A percentile compares a stretch with the other conserved stretches of the same genome.
These are phyloP conservation scores for Holacanthella duospinosa DNA, from an alignment of 2,888 invertebrate genomes.

Conservation along the genomic window DNA sequence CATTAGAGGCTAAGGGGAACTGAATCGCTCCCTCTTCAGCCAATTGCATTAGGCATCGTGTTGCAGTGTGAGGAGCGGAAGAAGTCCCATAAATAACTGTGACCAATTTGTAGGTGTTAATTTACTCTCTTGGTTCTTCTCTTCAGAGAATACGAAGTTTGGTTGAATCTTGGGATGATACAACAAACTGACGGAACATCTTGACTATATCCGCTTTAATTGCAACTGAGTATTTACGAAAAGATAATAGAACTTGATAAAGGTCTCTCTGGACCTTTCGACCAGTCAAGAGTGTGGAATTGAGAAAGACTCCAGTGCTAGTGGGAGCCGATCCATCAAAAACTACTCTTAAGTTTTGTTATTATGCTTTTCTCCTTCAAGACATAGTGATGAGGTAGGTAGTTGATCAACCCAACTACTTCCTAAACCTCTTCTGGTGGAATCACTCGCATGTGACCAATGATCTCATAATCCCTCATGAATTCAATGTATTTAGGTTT, in stretches of 20 bases:
- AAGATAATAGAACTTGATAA: slow-evolving; percentile 35
- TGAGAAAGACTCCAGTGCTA: slow-evolving; percentile 33
- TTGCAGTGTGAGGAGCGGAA: slow-evolving; percentile 38
- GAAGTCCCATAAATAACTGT: slow-evolving; percentile 40
- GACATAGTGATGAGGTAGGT: too few species aligned
- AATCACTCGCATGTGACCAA: slow-evolving; percentile 32
- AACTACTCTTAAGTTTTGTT: slow-evolving; percentile 39
- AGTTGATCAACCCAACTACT: slow-evolving; percentile 14
- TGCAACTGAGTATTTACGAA: slow-evolving; percentile 33
- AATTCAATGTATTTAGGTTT: slow-evolving; percentile 19
- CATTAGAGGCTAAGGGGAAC: slow-evolving; percentile 18
- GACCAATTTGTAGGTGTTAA: slow-evolving; percentile 25
- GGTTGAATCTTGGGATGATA: slow-evolving; percentile 12
- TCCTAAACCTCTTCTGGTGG: background rate
- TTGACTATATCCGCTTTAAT: slow-evolving; percentile 38
- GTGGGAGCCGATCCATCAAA: slow-evolving; percentile 38
- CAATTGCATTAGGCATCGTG: slow-evolving; percentile 34
- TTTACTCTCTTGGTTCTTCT: slow-evolving; percentile 19
- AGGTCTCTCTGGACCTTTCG: slow-evolving; percentile 37
- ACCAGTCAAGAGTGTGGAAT: slow-evolving; percentile 37
- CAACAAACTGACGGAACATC: slow-evolving; percentile 38
- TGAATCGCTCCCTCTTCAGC: slow-evolving; percentile 28
- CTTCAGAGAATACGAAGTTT: slow-evolving; percentile 41
- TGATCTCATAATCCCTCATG: slow-evolving; percentile 26
- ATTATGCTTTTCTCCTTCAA: slow-evolving; percentile 31